phyloP scores from a whole-genome alignment of 1,140 invertebrate species.

The Psilanteris sp. region DNA sequence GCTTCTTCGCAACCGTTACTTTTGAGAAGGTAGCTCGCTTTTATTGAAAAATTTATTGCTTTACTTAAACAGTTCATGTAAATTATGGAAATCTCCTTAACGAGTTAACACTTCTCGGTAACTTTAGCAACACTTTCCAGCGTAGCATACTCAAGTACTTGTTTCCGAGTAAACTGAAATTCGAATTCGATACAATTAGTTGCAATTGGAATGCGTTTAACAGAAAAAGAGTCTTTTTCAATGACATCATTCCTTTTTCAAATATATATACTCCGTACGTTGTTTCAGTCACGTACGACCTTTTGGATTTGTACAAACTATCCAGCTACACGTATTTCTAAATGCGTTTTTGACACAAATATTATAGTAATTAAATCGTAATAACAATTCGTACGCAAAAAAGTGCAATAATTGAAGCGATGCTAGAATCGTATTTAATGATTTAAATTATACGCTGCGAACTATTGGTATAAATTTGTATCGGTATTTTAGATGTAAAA shows the following conservation, averaged over 20 bases:
- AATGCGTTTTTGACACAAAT: no score
- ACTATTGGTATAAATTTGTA: no score
- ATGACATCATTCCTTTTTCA: conserved; percentile 21
- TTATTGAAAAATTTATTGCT: conserved; percentile 16
- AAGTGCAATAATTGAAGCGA: no score
- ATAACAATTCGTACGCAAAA: no score
- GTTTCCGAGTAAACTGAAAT: neutral
- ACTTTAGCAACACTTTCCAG: conserved; percentile 1
- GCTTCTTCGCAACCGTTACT: no score
- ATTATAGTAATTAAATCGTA: no score
- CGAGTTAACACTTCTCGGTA: conserved; percentile 19
- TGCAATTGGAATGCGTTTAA: conserved; percentile 10
- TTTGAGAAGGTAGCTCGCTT: neutral
- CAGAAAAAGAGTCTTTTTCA: no score
- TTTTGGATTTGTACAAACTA: conserved; percentile 1
- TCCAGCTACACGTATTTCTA: neutral
- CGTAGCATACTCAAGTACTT: neutral
- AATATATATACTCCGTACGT: conserved; percentile 11
- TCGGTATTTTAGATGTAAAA: no score
- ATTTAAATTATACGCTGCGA: no score
- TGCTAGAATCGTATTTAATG: no score
- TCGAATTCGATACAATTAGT: conserved; percentile 13
- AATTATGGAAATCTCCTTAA: conserved; percentile 25
- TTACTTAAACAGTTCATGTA: conserved; percentile 18
- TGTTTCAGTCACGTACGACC: conserved; percentile 26